Percentiles rank a stretch among this genome's conserved stretches.
These are phyloP conservation scores for Cryptocephalus moraei DNA, from an alignment of 2,888 invertebrate genomes.

Conservation along the genomic window DNA sequence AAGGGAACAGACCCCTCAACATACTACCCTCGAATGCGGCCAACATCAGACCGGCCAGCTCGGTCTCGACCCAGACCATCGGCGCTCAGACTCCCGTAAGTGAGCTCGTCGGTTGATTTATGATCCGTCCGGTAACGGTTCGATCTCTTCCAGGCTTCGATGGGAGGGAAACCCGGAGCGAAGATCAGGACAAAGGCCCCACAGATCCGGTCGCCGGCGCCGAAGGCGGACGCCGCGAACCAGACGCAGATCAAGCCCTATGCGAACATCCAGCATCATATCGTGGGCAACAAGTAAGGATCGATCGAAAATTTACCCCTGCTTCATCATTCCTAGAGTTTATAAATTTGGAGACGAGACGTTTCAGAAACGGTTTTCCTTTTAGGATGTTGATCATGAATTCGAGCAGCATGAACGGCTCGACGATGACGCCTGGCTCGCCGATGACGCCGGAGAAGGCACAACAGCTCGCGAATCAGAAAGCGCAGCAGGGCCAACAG, in stretches of 20 bases:
- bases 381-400: constrained; percentile 49
- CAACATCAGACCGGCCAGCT: constrained; percentile 65
- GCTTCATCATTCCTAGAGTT: neutral
- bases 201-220: constrained; percentile 58
- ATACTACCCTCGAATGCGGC: constrained; percentile 43
- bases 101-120: neutral
- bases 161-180: constrained; percentile 44
- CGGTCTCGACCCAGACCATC: constrained; percentile 75
- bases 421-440: constrained; percentile 45
- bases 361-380: constrained; percentile 1
- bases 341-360: neutral
- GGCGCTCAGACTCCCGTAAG: constrained; percentile 46
- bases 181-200: constrained; percentile 63
- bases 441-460: constrained; percentile 47
- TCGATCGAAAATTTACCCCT: no score
- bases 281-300: constrained; percentile 44
- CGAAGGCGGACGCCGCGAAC: constrained; percentile 65
- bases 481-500: constrained; percentile 38
- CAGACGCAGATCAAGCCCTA: constrained; percentile 53
- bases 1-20: constrained; percentile 36
- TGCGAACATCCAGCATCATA: constrained; percentile 38
- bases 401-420: constrained; percentile 43
- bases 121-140: constrained; percentile 5
- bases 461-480: constrained; percentile 40
- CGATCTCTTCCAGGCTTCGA: constrained; percentile 22